These are phyloP conservation scores for Plumapathes pennacea DNA, from an alignment of 92 coral and sea anemone genomes.

Conservation along the genomic window DNA sequence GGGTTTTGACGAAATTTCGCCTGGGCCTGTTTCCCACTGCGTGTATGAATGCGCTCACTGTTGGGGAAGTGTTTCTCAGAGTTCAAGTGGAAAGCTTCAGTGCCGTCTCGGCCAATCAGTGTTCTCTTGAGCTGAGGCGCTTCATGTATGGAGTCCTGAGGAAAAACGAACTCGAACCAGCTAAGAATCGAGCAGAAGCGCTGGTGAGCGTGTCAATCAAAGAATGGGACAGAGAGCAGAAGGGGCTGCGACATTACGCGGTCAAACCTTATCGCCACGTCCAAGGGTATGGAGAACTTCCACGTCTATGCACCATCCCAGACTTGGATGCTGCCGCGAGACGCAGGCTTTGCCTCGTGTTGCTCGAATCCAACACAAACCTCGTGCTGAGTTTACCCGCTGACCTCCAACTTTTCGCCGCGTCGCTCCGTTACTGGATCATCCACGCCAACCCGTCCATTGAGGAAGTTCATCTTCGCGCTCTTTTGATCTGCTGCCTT, in stretches of 20 bases:
- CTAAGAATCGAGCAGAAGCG: not conserved
- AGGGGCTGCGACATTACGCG: constrained; percentile 1
- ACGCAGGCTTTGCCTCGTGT: constrained; percentile 1
- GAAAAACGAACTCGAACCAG: too few species aligned
- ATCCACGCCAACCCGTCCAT: constrained; percentile 46
- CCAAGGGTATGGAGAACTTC: constrained; percentile 15
- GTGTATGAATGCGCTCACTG: constrained; percentile 37
- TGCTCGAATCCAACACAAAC: constrained; percentile 22
- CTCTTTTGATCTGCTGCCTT: constrained; percentile 39
- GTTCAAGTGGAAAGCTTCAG: constrained; percentile 61
- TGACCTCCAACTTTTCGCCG: constrained; percentile 16
- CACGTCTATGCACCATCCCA: constrained; percentile 41
- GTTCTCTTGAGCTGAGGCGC: constrained; percentile 53
- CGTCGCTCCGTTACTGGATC: constrained; percentile 59
- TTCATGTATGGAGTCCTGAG: constrained; percentile 50
- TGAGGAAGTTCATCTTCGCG: constrained; percentile 23
- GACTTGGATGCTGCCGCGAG: constrained; percentile 16
- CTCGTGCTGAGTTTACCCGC: constrained; percentile 22
- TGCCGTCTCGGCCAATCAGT: constrained; percentile 58
- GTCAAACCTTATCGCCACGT: constrained; percentile 18
- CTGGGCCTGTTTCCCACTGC: constrained; percentile 58
- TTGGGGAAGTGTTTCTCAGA: constrained; percentile 48
- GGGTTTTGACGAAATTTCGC: constrained; percentile 61
- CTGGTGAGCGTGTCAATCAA: constrained; percentile 13
- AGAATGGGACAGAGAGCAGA: constrained; percentile 69